Base-by-base conservation (phyloP, 2,888 invertebrate species). In the Ptychoptera albimana region DNA sequence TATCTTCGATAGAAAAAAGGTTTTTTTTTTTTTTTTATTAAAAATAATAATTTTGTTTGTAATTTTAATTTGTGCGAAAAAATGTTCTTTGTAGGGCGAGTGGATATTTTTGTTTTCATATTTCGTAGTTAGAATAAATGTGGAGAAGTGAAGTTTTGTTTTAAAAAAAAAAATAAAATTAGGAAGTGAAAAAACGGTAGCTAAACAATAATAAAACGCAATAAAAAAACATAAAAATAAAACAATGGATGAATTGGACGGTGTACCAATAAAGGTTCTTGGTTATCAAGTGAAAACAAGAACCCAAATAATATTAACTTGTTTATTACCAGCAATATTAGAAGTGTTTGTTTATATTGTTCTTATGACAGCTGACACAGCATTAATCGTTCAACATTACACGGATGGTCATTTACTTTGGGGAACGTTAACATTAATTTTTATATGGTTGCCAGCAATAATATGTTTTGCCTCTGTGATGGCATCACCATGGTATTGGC, bases 351-450 rank as follows among this genome's bases (percentile, higher is more conserved):
- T 82, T 29, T 86, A 80, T 53, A 66, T 82, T 32, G 64, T 76
- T 4, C 69, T 83, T 43, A 75, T 81, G 35, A 73, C 79, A 13
- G 73, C 73, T 37, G 85, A 85, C 57, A 58, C 79, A 30, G 75
- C 76, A 1, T 68, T 83, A 2, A 71, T 77, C 42, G 68, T 71
- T 48, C 74, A 78, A 56, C 78, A 82, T 55, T 74, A 74, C 50
- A 64, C 64, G 13, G 73, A 74, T 53, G 68, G 69, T 5, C 73
- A 79, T 57, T 63, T 71, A 12, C 59, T 65, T 46, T 70, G 67
- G 57, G 72, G 65, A 2, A 59, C 61, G 32, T 54, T 69, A 9
- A 73, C 73, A 0, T 43, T 72, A 13, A 55, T 63, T 37, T 55
- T 72, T 34, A 60, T 73, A 50, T 64, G 68, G 40, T 54, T 73